Evolutionary conservation across 2,888 invertebrate species (phyloP).

Genomic region (Mechanitis messenoides): DNA sequence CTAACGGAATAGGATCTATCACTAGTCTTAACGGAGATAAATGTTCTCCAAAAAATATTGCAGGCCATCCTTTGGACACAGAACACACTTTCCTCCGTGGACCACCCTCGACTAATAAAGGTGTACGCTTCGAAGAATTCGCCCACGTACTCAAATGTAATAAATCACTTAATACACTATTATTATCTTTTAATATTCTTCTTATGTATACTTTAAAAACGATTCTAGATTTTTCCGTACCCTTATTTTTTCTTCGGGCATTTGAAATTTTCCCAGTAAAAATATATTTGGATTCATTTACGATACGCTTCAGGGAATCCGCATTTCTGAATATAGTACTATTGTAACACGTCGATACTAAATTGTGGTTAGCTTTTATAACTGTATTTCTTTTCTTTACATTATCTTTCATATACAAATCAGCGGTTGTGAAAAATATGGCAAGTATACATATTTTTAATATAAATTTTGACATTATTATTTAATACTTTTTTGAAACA

Average conservation of each 20-base stretch:
- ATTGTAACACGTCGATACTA: slow-evolving; percentile 56
- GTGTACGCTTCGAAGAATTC: slow-evolving; percentile 62
- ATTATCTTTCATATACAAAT: slow-evolving; percentile 60
- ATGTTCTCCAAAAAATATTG: slow-evolving; percentile 54
- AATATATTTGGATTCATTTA: slow-evolving; percentile 64
- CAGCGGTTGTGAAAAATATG: slow-evolving; percentile 44
- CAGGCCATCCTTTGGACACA: slow-evolving; percentile 50
- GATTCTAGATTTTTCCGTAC: slow-evolving; percentile 47
- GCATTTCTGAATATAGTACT: slow-evolving; percentile 64
- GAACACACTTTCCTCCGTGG: slow-evolving; percentile 45
- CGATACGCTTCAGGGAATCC: slow-evolving; percentile 57
- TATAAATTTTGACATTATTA: slow-evolving; percentile 49
- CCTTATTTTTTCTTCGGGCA: slow-evolving; percentile 49
- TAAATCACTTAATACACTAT: slow-evolving; percentile 62
- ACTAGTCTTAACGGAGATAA: slow-evolving; percentile 57
- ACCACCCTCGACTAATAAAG: slow-evolving; percentile 57
- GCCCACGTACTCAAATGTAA: slow-evolving; percentile 66
- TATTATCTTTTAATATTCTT: slow-evolving; percentile 66
- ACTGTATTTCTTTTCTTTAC: slow-evolving; percentile 68
- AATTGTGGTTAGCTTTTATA: slow-evolving; percentile 58
- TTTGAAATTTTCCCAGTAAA: slow-evolving; percentile 72
- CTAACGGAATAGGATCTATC: slow-evolving; percentile 65
- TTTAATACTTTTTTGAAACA: slow-evolving; percentile 1
- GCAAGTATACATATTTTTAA: slow-evolving; percentile 22
- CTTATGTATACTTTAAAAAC: slow-evolving; percentile 69